Percentiles rank a stretch among this genome's conserved stretches.
phyloP scores from a whole-genome alignment of 1,140 invertebrate genomes.

The Hormaphis cornu region DNA sequence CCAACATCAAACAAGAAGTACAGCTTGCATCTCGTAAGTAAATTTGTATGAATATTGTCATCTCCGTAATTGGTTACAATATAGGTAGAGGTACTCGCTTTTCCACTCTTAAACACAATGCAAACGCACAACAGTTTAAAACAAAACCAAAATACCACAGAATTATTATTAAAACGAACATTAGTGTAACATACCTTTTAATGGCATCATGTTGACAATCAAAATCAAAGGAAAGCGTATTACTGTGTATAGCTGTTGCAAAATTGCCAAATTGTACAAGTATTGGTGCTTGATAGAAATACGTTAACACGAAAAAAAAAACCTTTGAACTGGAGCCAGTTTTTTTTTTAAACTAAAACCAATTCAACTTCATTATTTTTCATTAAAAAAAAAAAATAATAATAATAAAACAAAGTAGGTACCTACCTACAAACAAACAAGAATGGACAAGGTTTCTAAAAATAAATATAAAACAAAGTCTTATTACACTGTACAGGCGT shows the following conservation, averaged over 20 bases:
- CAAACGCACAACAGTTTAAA: not conserved
- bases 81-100: too few species aligned
- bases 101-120: too few species aligned
- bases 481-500: not conserved
- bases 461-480: conserved; percentile 23
- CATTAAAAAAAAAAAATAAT: not conserved
- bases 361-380: conserved; percentile 25
- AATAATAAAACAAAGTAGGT: conserved; percentile 6
- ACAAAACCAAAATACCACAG: not conserved
- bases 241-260: conserved; percentile 24
- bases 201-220: not conserved
- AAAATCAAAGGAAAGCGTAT: not conserved
- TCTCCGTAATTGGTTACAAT: too few species aligned
- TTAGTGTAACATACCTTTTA: too few species aligned
- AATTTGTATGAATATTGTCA: too few species aligned
- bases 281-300: not conserved
- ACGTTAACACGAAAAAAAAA: not conserved
- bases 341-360: conserved; percentile 14
- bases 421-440: too few species aligned
- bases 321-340: conserved; percentile 18
- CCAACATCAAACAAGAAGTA: too few species aligned
- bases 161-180: too few species aligned
- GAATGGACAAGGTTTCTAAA: conserved; percentile 27
- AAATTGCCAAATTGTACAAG: conserved; percentile 17
- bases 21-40: too few species aligned